These are phyloP conservation scores for Ridgeia piscesae DNA, from an alignment of 1,140 invertebrate species.

Conservation along the genomic window DNA sequence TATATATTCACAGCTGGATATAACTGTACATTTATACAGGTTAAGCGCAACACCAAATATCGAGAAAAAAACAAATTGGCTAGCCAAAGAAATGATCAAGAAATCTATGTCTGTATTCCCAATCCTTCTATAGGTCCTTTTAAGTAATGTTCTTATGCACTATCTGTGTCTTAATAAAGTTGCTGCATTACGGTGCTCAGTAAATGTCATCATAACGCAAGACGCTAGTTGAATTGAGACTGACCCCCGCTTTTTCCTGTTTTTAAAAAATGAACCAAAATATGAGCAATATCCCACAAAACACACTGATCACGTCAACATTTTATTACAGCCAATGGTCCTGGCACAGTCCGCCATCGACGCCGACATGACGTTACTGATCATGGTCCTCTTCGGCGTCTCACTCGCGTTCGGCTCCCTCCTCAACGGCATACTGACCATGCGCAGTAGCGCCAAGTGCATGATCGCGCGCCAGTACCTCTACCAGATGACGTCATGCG, in stretches of 20 bases:
- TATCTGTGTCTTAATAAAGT: too few species aligned
- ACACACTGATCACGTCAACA: background rate
- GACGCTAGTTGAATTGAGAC: background rate
- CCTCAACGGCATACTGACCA: background rate
- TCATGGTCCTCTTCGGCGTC: conserved; percentile 11
- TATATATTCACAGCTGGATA: too few species aligned
- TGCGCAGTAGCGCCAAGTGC: conserved; percentile 8
- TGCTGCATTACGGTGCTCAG: background rate
- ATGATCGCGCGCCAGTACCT: conserved; percentile 4
- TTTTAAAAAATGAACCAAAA: too few species aligned
- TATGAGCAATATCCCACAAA: background rate
- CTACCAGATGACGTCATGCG: conserved; percentile 10
- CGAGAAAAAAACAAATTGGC: too few species aligned
- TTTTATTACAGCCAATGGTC: background rate
- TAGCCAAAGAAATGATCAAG: too few species aligned
- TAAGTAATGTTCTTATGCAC: too few species aligned
- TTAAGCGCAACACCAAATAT: background rate
- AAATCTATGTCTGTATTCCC: too few species aligned
- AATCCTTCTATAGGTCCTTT: too few species aligned
- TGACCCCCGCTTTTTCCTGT: background rate
- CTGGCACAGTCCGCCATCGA: background rate
- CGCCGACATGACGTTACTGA: background rate
- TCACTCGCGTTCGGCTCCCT: background rate
- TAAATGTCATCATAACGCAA: background rate
- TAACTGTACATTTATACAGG: too few species aligned